Conservation (phyloP, 1,140 invertebrate genomes). For the Hylaeus anthracinus region DNA sequence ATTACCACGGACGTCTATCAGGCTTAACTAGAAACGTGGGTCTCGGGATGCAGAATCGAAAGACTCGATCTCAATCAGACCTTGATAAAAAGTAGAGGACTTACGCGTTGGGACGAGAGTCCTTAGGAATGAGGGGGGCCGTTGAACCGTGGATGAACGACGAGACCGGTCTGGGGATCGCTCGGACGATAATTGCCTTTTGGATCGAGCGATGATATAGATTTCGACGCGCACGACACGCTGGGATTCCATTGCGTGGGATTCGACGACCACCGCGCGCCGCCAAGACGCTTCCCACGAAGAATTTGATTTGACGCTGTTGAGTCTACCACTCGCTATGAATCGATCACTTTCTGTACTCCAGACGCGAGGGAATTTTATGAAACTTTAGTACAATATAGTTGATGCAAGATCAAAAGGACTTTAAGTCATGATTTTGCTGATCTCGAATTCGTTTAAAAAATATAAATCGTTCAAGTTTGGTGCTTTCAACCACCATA, state of each 20-base stretch:
- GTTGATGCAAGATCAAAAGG: too few species aligned
- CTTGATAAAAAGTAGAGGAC: background rate
- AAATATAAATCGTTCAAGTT: too few species aligned
- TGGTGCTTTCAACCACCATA: too few species aligned
- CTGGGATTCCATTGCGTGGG: constrained; percentile 18
- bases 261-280: constrained; percentile 48
- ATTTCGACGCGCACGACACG: constrained; percentile 36
- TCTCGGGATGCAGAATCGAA: background rate
- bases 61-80: background rate
- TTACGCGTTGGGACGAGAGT: background rate
- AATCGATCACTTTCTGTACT: too few species aligned
- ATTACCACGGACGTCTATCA: constrained; percentile 37
- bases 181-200: constrained; percentile 40
- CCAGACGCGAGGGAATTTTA: too few species aligned
- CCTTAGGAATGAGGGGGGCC: constrained; percentile 11
- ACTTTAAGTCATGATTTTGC: too few species aligned
- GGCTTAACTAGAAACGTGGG: constrained; percentile 19
- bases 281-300: constrained; percentile 69
- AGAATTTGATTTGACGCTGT: constrained; percentile 73
- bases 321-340: constrained; percentile 33
- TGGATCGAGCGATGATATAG: constrained; percentile 27
- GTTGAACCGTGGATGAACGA: constrained; percentile 11
- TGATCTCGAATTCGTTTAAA: too few species aligned
- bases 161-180: constrained; percentile 1
- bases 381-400: too few species aligned